Base-by-base conservation (phyloP, 2,888 invertebrate genomes). In the Yponomeuta plumbellus region DNA sequence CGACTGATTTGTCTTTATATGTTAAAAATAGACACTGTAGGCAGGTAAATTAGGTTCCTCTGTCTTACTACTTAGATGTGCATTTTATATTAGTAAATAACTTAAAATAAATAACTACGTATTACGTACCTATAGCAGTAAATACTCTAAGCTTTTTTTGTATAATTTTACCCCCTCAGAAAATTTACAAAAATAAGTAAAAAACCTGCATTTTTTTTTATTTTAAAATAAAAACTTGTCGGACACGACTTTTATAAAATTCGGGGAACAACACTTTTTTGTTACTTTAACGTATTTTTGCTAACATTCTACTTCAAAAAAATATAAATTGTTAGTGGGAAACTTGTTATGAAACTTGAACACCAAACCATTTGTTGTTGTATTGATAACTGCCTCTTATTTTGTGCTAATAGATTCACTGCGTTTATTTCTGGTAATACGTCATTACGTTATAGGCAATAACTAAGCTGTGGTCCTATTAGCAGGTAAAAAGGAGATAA, bases 1-100 rank as follows among this genome's bases (percentile, higher is more conserved):
- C 40, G 63, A 63, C 69, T 69, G 69, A 69, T 65, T 69, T 69
- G 66, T 67, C 67, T 39, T 62, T 62, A 3, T 61, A 62, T 39
- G 11, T 26, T n/a, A 62, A 62, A 20, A 21, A n/a, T 20, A 34
- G 21, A 63, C 40, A 44, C 20, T n/a, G 62, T 62, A 62, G 62
- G 26, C 44, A 44, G 63, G 44, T 44, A 22, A 63, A 63, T 23
- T 61, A 61, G 61, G 61, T 61, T 61, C 61, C 61, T 61, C 61
- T 13, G 13, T 61, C 61, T 26, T 26, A 61, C 20, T 67, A 67
- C 62, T 44, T 69, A 67, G 67, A 66, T 63, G 67, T 67, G 69
- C 56, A 65, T 63, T 63, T 63, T 63, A 22, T 20, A 44, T 26
- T 20, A 44, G 17, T 58, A 11, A 58, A 26, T 34, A 34, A 34